Evolutionary conservation across 2,888 invertebrate genomes (phyloP).

Genomic region (Drosophila tanythrix): DNA sequence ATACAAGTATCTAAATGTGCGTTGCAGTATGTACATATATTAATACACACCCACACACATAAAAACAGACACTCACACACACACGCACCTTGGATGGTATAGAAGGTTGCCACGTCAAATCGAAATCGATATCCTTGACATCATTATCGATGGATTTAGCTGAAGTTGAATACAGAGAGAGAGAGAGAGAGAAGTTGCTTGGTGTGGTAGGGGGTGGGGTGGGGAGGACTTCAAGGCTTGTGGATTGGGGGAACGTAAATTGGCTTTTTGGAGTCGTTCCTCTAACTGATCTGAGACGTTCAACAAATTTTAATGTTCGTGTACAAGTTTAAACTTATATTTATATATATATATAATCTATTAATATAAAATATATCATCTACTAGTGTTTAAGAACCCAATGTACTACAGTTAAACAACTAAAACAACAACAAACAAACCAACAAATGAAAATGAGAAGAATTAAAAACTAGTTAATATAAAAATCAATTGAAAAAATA

Average conservation of each 20-base stretch:
- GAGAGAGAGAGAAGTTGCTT: background rate
- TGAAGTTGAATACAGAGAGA: background rate
- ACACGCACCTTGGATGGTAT: conserved; percentile 14
- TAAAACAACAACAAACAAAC: conserved; percentile 61
- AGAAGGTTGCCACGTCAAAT: conserved; percentile 8
- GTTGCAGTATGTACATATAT: conserved; percentile 67
- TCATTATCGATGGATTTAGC: conserved; percentile 7
- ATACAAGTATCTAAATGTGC: conserved; percentile 70
- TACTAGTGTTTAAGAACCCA: conserved; percentile 61
- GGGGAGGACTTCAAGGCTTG: conserved; percentile 12
- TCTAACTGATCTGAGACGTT: conserved; percentile 57
- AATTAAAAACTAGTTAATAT: conserved; percentile 78
- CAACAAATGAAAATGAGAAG: conserved; percentile 68
- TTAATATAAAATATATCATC: conserved; percentile 76
- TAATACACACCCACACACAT: conserved; percentile 34
- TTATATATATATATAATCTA: conserved; percentile 71
- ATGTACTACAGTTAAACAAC: conserved; percentile 75
- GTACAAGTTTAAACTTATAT: conserved; percentile 78
- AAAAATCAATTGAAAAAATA: conserved; percentile 26
- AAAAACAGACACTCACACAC: conserved; percentile 15
- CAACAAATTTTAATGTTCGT: conserved; percentile 71
- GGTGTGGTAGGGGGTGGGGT: background rate
- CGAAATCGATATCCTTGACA: conserved; percentile 24
- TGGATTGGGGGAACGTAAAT: conserved; percentile 15
- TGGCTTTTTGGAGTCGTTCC: conserved; percentile 31